These are phyloP conservation scores for Hymenopus coronatus DNA, from an alignment of 2,888 invertebrate genomes.

Conservation along the genomic window DNA sequence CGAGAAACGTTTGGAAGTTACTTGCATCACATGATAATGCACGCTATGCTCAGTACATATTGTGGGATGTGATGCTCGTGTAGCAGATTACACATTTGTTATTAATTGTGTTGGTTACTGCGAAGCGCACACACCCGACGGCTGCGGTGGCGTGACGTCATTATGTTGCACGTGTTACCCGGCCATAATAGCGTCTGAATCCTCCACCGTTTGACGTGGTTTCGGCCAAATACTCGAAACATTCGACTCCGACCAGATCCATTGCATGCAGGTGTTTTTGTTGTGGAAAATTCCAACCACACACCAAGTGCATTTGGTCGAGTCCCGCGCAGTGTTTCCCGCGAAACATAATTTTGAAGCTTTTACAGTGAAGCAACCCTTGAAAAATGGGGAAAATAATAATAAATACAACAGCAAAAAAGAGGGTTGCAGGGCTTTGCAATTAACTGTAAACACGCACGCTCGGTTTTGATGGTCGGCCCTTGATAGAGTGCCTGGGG, in stretches of 20 bases:
- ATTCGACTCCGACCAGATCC: neutral
- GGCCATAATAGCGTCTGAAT: neutral
- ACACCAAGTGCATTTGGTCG: neutral
- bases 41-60: neutral
- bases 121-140: neutral
- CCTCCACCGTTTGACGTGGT: neutral
- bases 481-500: neutral
- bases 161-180: neutral
- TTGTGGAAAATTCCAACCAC: neutral
- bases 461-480: neutral
- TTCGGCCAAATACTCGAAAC: neutral
- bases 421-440: neutral
- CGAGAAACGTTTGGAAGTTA: no score
- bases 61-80: neutral
- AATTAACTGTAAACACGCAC: neutral
- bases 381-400: neutral
- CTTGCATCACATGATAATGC: no score
- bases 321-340: neutral
- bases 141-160: neutral
- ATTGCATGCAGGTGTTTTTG: neutral
- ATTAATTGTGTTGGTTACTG: neutral
- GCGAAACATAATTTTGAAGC: neutral
- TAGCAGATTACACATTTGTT: neutral
- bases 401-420: neutral
- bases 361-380: neutral